Evolutionary conservation across 1,140 invertebrate species (phyloP).

Genomic region (Rhopalosiphum padi): DNA sequence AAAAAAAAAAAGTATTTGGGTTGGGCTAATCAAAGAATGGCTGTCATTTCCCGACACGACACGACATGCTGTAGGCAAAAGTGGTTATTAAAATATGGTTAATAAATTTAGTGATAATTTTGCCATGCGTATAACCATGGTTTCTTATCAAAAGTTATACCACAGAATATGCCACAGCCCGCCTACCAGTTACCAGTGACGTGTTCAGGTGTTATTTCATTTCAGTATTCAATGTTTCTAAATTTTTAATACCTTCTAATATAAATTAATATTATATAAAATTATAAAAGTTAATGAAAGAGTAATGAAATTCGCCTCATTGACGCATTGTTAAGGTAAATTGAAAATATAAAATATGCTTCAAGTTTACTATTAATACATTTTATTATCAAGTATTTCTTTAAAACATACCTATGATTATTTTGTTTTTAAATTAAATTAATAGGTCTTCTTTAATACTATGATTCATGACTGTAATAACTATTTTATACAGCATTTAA

Average conservation of each 20-base stretch:
- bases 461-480: not conserved
- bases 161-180: not conserved
- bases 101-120: too few relatives aligned
- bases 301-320: not conserved
- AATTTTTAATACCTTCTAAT: not conserved
- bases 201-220: not conserved
- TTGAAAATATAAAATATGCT: not conserved
- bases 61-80: too few relatives aligned
- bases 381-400: not conserved
- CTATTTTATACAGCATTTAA: not conserved
- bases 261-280: not conserved
- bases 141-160: not conserved
- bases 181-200: conserved; percentile 16
- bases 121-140: not conserved
- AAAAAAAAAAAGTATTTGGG: too few relatives aligned
- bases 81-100: too few relatives aligned
- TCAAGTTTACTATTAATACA: not conserved
- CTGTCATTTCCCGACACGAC: too few relatives aligned
- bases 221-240: not conserved
- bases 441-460: not conserved
- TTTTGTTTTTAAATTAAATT: not conserved
- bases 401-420: not conserved
- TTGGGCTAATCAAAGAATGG: too few relatives aligned
- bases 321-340: not conserved
- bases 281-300: not conserved